Base-by-base conservation (phyloP, 53 echinoderm and acorn worm species). In the Henricia sp. region DNA sequence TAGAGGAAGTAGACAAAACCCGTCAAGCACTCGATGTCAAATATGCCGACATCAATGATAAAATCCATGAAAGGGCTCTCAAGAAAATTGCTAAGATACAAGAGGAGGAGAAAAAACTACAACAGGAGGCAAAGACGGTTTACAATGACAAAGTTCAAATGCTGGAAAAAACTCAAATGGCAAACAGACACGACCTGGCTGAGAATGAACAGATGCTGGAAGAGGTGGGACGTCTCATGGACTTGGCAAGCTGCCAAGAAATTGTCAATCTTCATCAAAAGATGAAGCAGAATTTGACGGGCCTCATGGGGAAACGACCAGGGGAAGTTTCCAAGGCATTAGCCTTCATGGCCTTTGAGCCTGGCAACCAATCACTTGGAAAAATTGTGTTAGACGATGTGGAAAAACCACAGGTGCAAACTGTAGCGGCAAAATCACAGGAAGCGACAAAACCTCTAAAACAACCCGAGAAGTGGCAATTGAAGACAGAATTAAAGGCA, bases 11-110 rank as follows among this genome's bases (percentile, higher is more conserved):
- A 3, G 35, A 72, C 50, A 35, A 50, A 21, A 35, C 72, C 72
- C 30, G 50, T 20, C 6, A 72, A 52, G 37, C 28, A 46, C 52
- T 72, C 20, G 72, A 72, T 8, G n/a, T 21, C 17, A 72, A 19
- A 52, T 72, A 52, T n/a, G 9, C 17, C 35, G 33, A 52, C 72
- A 72, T 52, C 16, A 51, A 30, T 1, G 10, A 20, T 6, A 72
- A 72, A 46, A 72, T 72, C 72, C 34, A 51, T 14, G 35, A 6
- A 25, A 72, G 35, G 52, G 72, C 72, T 20, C 51, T 29, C 13
- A 34, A 52, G 52, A 36, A 72, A 52, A 32, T 72, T 51, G 29
- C 72, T 23, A 72, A 23, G 72, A 72, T 72, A n/a, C 50, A 34
- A 34, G 50, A 53, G 53, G 53, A 50, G 51, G 72, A 50, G n/a